Base-by-base conservation (phyloP, 53 echinoderm and acorn worm species). In the Holothuria leucospilota region DNA sequence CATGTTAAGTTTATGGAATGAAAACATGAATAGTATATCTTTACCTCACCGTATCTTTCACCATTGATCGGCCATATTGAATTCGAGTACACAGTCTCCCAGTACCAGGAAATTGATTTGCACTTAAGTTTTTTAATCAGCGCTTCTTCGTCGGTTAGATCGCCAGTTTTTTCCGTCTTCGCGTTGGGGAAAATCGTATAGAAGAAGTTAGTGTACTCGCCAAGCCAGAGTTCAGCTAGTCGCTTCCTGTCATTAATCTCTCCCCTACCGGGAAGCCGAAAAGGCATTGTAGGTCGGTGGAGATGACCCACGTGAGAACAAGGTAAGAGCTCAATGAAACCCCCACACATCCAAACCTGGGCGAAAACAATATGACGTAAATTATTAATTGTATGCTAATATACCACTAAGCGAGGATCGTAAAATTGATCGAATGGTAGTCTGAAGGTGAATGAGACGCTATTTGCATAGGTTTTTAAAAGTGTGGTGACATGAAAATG, bases 151-250 rank as follows among this genome's bases (percentile, higher is more conserved):
- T 83, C 89, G 2, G 61, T 69, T 21, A 89, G 63, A 72, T 89
- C 89, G 20, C 89, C 89, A 23, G 84, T 84, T 62, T 63, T 72
- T 56, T 83, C 83, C 6, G 84, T 63, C 20, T 83, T 81, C 5
- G 63, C 84, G 27, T 63, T 30, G 8, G 84, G 84, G 26, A 68
- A 58, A 26, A 89, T 87, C 20, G 84, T 58, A 41, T 89, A 89
- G 52, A 83, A 89, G 74, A 89, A 89, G 41, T 84, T 84, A 29
- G 84, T 89, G 51, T 89, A 89, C 51, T 84, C 75, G 18, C 81
- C 89, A 28, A 89, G 64, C 89, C 89, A 89, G 29, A 84, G 73
- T 70, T 89, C 89, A 12, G 84, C 89, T 23, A 89, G 56, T 84
- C 89, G 60, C 59, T 67, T 84, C n/a, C 71, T 74, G 27, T 84